Percentiles rank a stretch among this genome's conserved stretches.
Conservation (phyloP, 2,888 invertebrate species). For the Venusia cambrica region DNA sequence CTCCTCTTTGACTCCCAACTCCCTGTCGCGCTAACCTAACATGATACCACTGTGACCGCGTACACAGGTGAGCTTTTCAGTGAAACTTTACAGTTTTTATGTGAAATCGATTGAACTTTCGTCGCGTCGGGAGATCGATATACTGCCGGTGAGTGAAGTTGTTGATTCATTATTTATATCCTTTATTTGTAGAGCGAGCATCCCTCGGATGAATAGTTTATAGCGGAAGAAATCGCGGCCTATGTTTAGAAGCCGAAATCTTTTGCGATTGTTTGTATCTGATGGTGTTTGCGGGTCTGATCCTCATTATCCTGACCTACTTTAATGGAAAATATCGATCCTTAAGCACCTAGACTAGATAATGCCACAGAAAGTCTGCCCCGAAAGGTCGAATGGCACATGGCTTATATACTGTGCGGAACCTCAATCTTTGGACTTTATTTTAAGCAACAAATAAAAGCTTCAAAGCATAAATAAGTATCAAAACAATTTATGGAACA, state of each 20-base stretch:
- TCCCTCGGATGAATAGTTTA: conserved; percentile 37
- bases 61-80: conserved; percentile 53
- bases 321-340: conserved; percentile 40
- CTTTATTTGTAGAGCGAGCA: conserved; percentile 43
- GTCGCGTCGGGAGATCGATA: conserved; percentile 52
- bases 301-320: conserved; percentile 38
- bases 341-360: too few relatives aligned
- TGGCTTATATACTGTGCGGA: conserved; percentile 18
- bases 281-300: conserved; percentile 7
- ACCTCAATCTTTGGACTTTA: too few relatives aligned
- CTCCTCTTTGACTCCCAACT: too few relatives aligned
- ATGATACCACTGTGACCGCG: conserved; percentile 53
- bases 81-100: conserved; percentile 54
- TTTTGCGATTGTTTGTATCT: conserved; percentile 12
- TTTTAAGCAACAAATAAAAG: too few relatives aligned
- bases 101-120: conserved; percentile 59
- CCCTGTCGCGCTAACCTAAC: conserved; percentile 37
- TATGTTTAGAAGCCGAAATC: conserved; percentile 23
- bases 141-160: conserved; percentile 52
- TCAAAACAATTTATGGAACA: too few relatives aligned
- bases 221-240: conserved; percentile 23
- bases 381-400: conserved; percentile 30
- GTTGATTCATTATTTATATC: conserved; percentile 54
- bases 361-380: conserved; percentile 7
- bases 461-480: too few relatives aligned